Evolutionary conservation across 2,797 vertebrate species (phyloP).

Genomic region (Chelmon rostratus): DNA sequence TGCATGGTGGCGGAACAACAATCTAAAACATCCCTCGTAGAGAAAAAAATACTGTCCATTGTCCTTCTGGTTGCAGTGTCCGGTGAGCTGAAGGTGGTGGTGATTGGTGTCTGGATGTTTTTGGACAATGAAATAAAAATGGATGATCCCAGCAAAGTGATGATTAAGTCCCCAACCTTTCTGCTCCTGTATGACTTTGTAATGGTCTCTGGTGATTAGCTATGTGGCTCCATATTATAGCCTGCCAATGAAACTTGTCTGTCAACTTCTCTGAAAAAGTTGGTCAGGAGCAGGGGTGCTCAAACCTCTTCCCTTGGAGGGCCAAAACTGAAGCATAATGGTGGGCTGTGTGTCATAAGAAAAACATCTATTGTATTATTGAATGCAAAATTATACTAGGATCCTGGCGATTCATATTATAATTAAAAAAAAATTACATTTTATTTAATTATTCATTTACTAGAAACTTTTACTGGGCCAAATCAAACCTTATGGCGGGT

Average conservation of each 20-base stretch:
- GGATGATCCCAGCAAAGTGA: slow-evolving; percentile 1
- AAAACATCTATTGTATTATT: too few species aligned
- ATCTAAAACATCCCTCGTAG: background rate
- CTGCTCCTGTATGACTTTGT: slow-evolving; percentile 8
- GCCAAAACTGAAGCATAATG: too few species aligned
- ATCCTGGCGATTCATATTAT: too few species aligned
- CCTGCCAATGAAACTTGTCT: background rate
- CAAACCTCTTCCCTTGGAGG: too few species aligned
- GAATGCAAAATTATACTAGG: too few species aligned
- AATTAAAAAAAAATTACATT: too few species aligned
- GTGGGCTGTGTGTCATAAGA: too few species aligned
- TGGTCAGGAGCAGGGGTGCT: background rate
- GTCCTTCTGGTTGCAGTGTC: slow-evolving; percentile 1
- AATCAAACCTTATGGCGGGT: too few species aligned
- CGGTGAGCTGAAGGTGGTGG: background rate
- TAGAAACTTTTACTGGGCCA: too few species aligned
- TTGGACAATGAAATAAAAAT: background rate
- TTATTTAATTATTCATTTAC: too few species aligned
- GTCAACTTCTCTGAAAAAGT: background rate
- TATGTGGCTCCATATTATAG: slow-evolving; percentile 9
- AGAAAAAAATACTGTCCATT: background rate
- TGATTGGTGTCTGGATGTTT: background rate
- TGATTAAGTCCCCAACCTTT: slow-evolving; percentile 18
- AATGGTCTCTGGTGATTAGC: slow-evolving; percentile 18
- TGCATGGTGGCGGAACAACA: background rate